Evolutionary conservation across 2,888 invertebrate genomes (phyloP), one percentile per base, ranked within the genome.

Genomic region (Incurvaria masculella): DNA sequence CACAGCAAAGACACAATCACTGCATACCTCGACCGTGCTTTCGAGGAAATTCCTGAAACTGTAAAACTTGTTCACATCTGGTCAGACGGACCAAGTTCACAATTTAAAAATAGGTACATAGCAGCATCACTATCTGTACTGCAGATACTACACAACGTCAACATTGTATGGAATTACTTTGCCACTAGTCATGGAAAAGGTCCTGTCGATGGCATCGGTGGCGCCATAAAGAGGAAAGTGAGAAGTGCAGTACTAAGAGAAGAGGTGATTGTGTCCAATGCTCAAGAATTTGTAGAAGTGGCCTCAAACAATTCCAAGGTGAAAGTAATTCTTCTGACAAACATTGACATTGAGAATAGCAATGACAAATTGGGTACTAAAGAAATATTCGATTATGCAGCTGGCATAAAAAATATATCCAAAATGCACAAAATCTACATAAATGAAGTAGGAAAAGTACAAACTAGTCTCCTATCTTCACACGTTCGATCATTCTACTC

Each of bases 151-250:
- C 5, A 14, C 17, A 17, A 3, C 6, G 17, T 16, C 3, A 17
- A 4, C 17, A 41, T 41, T 16, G 17, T 16, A 5, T 41, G 41
- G 41, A 41, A 41, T 16, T 41, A 41, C 41, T 41, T 41, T 11
- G 41, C 41, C 41, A 41, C 41, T 17, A 16, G 16, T 16, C 41
- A 41, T 41, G 41, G 41, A 4, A 41, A 41, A 41, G 41, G 41
- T 3, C 41, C 41, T 3, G 41, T 41, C 2, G 41, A 41, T 14
- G 41, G 41, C 41, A 41, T 41, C 4, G 41, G 41, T 10, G 41
- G 41, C 2, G 41, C 41, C 17, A 4, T 41, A 17, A 41, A 41
- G 14, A 41, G 41, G 41, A 14, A 4, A 10, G 41, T 41, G 14
- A 14, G 41, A 3, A 41, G 17, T 17, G 17, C 17, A 4, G 18